Evolutionary conservation across 2,888 invertebrate genomes (phyloP).

Genomic region (Cordilura impudica): DNA sequence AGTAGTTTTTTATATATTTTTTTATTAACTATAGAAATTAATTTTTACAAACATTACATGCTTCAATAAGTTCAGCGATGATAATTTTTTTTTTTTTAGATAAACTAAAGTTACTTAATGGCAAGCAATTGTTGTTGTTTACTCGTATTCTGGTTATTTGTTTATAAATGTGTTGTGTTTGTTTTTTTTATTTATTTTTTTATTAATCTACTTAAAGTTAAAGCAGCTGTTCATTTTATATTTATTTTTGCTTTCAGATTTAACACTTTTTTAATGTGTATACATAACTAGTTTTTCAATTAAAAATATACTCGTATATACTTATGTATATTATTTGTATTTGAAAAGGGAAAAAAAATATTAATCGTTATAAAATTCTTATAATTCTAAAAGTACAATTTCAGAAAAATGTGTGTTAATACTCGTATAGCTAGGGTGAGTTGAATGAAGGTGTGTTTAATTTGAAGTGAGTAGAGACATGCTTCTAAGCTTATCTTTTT

Average conservation of each 20-base stretch:
- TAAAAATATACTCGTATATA: too few relatives aligned
- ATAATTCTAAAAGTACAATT: too few relatives aligned
- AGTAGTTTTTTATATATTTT: too few relatives aligned
- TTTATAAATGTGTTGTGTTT: not conserved
- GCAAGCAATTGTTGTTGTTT: not conserved
- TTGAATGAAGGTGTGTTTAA: not conserved
- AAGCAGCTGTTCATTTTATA: conserved; percentile 21
- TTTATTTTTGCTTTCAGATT: conserved; percentile 2
- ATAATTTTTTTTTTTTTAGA: not conserved
- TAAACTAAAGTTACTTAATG: not conserved
- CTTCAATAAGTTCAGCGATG: not conserved
- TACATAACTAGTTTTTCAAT: not conserved
- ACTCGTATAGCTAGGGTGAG: too few relatives aligned
- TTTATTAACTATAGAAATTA: too few relatives aligned
- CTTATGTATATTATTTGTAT: too few relatives aligned
- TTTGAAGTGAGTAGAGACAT: not conserved
- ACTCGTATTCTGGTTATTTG: too few relatives aligned
- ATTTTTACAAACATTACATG: too few relatives aligned
- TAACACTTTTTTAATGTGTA: conserved; percentile 2
- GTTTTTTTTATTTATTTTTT: not conserved
- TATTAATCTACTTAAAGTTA: conserved; percentile 39
- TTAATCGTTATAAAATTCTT: too few relatives aligned
- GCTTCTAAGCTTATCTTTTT: conserved; percentile 24
- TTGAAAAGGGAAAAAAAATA: too few relatives aligned
- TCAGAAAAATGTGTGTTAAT: too few relatives aligned